Percentiles rank a stretch among this genome's conserved stretches.
phyloP scores from a whole-genome alignment of 64 coral and sea anemone species.

The Actinia equina region DNA sequence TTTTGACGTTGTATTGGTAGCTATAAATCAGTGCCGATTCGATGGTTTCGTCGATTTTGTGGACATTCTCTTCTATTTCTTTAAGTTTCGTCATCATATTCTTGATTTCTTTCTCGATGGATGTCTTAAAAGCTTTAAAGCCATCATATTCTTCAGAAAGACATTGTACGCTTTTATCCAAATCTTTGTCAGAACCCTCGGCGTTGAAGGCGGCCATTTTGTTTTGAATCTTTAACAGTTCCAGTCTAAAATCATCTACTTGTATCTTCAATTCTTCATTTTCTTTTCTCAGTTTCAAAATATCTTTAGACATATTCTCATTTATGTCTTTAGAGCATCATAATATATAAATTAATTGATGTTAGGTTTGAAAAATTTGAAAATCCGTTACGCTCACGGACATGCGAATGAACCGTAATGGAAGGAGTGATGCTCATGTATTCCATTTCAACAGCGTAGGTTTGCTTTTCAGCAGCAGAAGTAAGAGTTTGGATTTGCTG shows the following conservation, averaged over 20 bases:
- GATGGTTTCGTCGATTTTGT: constrained; percentile 22
- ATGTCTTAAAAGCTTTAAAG: constrained; percentile 17
- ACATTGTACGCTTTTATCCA: no score
- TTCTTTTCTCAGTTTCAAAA: constrained; percentile 22
- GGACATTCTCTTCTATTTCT: constrained; percentile 24
- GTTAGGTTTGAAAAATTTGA: no score
- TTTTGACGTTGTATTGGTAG: constrained; percentile 41
- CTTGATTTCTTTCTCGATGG: constrained; percentile 21
- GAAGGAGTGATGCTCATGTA: no score
- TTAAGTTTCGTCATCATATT: constrained; percentile 39
- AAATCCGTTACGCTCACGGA: no score
- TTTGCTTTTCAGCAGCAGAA: no score
- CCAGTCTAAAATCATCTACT: not conserved
- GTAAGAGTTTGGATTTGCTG: no score
- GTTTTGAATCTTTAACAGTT: not conserved
- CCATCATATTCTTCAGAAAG: constrained; percentile 17
- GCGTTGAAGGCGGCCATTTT: constrained; percentile 7
- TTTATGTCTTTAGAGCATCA: no score
- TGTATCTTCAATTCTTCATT: constrained; percentile 44
- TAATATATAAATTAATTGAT: no score
- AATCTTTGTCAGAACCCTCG: not conserved
- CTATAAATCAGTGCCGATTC: constrained; percentile 10
- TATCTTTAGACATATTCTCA: not conserved
- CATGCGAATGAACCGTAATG: no score
- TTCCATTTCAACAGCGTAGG: no score